Evolutionary conservation across 2,113 vertebrate genomes (phyloP).

Genomic region (Xiphophorus maculatus): DNA sequence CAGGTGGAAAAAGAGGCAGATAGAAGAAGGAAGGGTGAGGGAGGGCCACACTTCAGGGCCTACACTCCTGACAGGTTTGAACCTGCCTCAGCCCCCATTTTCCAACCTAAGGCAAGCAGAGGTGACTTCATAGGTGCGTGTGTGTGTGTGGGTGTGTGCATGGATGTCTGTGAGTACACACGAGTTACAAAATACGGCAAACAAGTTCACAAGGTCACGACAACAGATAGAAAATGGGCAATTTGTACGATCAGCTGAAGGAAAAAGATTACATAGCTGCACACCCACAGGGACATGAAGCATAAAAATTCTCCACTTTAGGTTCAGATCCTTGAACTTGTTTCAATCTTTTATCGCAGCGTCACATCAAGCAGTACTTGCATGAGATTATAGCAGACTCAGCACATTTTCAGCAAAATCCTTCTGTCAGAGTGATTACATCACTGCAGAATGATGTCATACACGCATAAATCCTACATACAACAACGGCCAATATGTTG

Average conservation of each 20-base stretch:
- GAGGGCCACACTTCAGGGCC: conserved; percentile 41
- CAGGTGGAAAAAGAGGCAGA: conserved; percentile 36
- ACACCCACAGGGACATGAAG: neutral
- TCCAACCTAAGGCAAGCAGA: conserved; percentile 54
- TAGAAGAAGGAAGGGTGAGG: conserved; percentile 58
- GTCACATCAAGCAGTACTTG: conserved; percentile 21
- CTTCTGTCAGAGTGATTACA: conserved; percentile 70
- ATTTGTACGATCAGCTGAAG: neutral
- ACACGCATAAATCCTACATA: conserved; percentile 65
- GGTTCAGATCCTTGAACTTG: neutral
- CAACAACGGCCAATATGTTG: conserved; percentile 43
- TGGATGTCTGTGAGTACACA: neutral
- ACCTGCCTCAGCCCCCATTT: conserved; percentile 76
- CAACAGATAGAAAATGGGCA: neutral
- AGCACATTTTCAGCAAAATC: conserved; percentile 78
- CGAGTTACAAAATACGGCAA: conserved; percentile 10
- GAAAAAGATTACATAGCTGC: neutral
- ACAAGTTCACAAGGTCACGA: conserved; percentile 12
- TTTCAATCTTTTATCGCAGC: neutral
- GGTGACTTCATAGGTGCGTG: conserved; percentile 71
- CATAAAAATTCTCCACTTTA: neutral
- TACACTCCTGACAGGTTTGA: conserved; percentile 69
- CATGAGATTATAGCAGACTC: conserved; percentile 70
- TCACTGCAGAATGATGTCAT: conserved; percentile 90
- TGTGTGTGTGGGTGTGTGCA: conserved; percentile 12